These are phyloP conservation scores for Muntiacus muntjak DNA, from an alignment of 2,113 vertebrate species.

Conservation along the genomic window DNA sequence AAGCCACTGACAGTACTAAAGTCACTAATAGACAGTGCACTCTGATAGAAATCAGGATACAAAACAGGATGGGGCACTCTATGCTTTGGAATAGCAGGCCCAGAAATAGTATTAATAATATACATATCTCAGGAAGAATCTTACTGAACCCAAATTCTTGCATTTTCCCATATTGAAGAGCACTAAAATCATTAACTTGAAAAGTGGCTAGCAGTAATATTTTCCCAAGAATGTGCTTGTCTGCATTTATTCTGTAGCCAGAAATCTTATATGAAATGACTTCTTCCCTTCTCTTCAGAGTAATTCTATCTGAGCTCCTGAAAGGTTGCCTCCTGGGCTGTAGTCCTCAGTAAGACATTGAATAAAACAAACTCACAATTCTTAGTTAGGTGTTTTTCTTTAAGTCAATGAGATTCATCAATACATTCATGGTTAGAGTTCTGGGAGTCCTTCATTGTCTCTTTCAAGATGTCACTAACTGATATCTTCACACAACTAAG, in stretches of 20 bases:
- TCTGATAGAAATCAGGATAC: background rate
- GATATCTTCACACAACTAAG: too few relatives aligned
- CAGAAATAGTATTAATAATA: background rate
- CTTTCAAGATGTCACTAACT: background rate
- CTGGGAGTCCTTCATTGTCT: background rate
- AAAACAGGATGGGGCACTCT: background rate
- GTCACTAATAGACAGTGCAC: background rate
- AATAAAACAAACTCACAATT: background rate
- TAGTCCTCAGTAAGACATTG: background rate
- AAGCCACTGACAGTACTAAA: background rate
- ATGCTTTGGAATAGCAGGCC: background rate
- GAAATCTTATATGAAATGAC: background rate
- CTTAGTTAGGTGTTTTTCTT: background rate
- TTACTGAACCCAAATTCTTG: background rate
- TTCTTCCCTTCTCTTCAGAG: background rate
- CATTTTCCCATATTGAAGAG: background rate
- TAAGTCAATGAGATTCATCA: background rate
- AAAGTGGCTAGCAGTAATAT: background rate
- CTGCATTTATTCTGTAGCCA: background rate
- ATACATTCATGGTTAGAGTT: rapidly evolving
- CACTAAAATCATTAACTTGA: background rate
- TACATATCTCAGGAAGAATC: background rate
- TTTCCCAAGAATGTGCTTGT: background rate
- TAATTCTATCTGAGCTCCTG: background rate
- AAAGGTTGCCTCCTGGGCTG: background rate